phyloP scores from a whole-genome alignment of 2,797 vertebrate species.

The Echeneis naucrates region DNA sequence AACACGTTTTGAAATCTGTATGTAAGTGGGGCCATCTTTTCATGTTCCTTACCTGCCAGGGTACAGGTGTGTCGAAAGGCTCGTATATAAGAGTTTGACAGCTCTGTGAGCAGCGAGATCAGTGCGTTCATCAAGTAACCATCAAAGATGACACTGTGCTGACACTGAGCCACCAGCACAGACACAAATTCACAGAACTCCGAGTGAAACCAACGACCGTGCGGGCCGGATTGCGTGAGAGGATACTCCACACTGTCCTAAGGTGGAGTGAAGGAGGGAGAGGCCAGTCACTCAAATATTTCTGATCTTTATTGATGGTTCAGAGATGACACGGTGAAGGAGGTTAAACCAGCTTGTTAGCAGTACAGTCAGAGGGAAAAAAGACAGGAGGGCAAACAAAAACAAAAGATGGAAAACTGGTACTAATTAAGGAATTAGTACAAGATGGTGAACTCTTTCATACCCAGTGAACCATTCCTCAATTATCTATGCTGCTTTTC shows the following conservation, averaged over 20 bases:
- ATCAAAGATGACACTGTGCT: constrained; percentile 89
- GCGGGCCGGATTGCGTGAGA: constrained; percentile 86
- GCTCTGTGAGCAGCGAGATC: constrained; percentile 90
- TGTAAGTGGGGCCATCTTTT: not conserved
- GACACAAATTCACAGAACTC: constrained; percentile 94
- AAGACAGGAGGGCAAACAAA: not conserved
- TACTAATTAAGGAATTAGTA: too few species aligned
- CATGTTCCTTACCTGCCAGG: constrained; percentile 86
- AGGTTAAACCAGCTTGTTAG: constrained; percentile 9
- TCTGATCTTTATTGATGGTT: not conserved
- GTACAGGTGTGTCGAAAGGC: constrained; percentile 95
- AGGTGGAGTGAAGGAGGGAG: not conserved
- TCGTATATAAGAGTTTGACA: constrained; percentile 89
- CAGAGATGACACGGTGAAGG: not conserved
- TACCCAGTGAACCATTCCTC: too few species aligned
- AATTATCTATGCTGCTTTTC: too few species aligned
- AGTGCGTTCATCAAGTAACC: constrained; percentile 90
- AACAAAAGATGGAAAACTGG: not conserved
- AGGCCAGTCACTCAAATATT: not conserved
- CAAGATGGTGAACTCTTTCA: not conserved
- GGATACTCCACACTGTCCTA: constrained; percentile 92
- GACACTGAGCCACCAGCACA: constrained; percentile 90
- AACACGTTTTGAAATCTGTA: not conserved
- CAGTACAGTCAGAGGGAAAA: constrained; percentile 10
- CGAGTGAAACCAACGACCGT: constrained; percentile 91